Base-by-base conservation (phyloP, 2,797 vertebrate species). In the Phrynocephalus forsythii region DNA sequence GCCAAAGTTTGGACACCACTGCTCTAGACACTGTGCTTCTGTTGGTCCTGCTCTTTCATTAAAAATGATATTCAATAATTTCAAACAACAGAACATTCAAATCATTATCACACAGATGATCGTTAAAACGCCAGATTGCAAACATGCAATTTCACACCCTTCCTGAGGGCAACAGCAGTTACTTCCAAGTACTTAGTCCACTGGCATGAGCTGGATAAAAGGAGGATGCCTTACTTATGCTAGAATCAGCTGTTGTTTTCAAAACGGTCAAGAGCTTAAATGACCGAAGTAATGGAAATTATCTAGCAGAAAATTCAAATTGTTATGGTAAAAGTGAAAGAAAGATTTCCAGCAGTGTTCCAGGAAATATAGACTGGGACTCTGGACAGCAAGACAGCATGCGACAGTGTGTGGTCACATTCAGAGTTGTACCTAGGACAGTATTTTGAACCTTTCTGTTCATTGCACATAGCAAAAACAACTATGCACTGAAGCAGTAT, bases 231-330 rank as follows among this genome's bases (percentile, higher is more conserved):
- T 22, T 72, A 6, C 20, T 66, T 24, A 0, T 79, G 84, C 76
- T 28, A 75, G 22, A 28, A 88, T 88, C 88, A 92, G 92, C 89
- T 92, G 86, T 67, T 93, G 88, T 92, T 94, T 93, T 90, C 86
- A 82, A 78, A 91, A 79, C 86, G 3, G 69, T 0, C 4, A 71
- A 82, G 75, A 69, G 88, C 86, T 75, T 84, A 88, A 91, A 90
- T 44, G 48, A 83, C 89, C 78, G 0, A 5, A 87, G 82, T 90
- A 87, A 60, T 56, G 0, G 1, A 79, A 82, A 33, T 85, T 89
- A 83, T 30, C 0, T 4, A 88, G 86, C 20, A 2, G 85, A 83
- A 93, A 93, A 95, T 66, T 91, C 0, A 0, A 69, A 60, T 69
- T 66, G 89, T 85, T 81, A 87, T 1, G 5, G 67, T 84, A 0